Percentiles rank a stretch among this genome's conserved stretches.
phyloP scores from a whole-genome alignment of 1,140 invertebrate species.

The Drosophila subobscura region DNA sequence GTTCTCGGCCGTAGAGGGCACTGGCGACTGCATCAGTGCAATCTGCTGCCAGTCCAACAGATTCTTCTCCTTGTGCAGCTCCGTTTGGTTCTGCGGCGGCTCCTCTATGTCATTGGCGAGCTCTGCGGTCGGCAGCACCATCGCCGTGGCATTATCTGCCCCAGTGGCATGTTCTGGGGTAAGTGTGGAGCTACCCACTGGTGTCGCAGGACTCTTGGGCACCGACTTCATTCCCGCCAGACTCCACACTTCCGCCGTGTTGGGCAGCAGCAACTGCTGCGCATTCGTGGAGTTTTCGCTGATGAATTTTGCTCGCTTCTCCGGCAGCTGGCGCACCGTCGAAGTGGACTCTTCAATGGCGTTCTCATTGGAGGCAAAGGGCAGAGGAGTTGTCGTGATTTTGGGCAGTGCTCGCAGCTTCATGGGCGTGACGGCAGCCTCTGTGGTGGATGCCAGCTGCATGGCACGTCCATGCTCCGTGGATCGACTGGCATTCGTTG shows the following conservation, averaged over 20 bases:
- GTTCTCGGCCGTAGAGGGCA: constrained; percentile 32
- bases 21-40: constrained; percentile 42
- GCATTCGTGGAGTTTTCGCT: constrained; percentile 77
- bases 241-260: constrained; percentile 72
- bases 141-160: constrained; percentile 7
- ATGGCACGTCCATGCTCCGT: constrained; percentile 52
- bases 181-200: background rate
- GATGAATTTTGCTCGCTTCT: constrained; percentile 75
- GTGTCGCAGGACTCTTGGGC: constrained; percentile 30
- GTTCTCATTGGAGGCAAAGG: constrained; percentile 57
- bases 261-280: constrained; percentile 68
- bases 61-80: constrained; percentile 64
- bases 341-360: constrained; percentile 54
- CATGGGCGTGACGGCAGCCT: constrained; percentile 59
- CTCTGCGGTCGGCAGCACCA: constrained; percentile 17
- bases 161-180: too few relatives aligned
- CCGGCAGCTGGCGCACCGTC: constrained; percentile 38
- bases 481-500: constrained; percentile 5
- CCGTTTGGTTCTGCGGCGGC: constrained; percentile 31
- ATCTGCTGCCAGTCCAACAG: constrained; percentile 77
- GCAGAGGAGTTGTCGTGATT: constrained; percentile 5
- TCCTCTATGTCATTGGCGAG: constrained; percentile 61
- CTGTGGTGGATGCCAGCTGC: constrained; percentile 51
- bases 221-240: constrained; percentile 73
- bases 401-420: constrained; percentile 55